Evolutionary conservation across 2,888 invertebrate species (phyloP), one percentile per base, ranked within the genome.

Genomic region (Oxytorus armatus): DNA sequence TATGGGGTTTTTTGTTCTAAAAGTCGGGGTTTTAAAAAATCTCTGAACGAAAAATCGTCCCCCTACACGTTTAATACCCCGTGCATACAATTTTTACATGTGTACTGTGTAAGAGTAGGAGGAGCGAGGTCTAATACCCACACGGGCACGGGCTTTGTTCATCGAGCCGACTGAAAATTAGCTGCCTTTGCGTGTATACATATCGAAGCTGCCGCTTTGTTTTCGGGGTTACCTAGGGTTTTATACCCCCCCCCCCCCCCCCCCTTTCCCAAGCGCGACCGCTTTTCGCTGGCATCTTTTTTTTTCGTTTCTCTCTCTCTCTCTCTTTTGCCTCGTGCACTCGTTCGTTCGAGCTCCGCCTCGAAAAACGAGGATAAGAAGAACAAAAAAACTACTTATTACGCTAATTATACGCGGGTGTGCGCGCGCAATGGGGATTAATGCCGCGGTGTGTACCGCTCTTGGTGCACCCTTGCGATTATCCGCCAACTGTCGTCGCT

Each of bases 331-430:
- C 66, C 14, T 29, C n/a, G 16, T 76, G 51, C 51, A 55, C 16
- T 44, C 16, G 47, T 44, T 14, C 61, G 65, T 25, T 39, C 82
- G 81, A 84, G 85, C 72, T 81, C 87, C 88, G 88, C 89, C 89
- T 87, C 83, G 82, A 88, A 36, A 73, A 66, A 75, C n/a, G 42
- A 69, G 29, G n/a, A 39, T 18, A 61, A 44, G 49, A 53, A 49
- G 21, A 51, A 81, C 55, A 76, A 84, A 84, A 90, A 90, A 89
- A 90, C 90, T 89, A 89, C 90, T 90, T 90, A 90, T 90, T 90
- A 90, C 90, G 90, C 90, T 90, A 90, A 90, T 90, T 90, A 90
- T 90, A 90, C 90, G 88, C 89, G 88, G 81, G 85, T 86, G 86
- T 77, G 81, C 75, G 81, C 83, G 78, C 81, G 82, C 74, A 82